Evolutionary conservation across 37 sponge, comb jelly and placozoan genomes (phyloP), one percentile per base, ranked within the genome.

Genomic region (Lycopodina hypogea): DNA sequence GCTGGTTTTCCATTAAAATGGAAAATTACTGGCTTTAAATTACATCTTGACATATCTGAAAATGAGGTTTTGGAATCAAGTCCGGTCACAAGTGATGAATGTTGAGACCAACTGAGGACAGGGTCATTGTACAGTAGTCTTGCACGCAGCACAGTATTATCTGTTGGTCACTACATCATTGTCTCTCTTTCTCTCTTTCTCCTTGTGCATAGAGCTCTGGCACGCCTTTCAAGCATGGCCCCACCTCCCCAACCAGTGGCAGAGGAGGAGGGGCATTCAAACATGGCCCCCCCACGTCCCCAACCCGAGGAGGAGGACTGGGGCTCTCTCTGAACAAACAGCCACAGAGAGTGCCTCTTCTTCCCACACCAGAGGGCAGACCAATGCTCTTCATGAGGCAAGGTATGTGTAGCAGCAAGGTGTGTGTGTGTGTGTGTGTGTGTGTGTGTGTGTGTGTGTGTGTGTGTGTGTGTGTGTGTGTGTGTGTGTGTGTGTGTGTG

Each of bases 341-440:
- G 42, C 52, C 42, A 6, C 81, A 72, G 59, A 33, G 81, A 60
- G 81, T 57, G 56, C 81, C 81, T 36, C 72, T 81, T 22, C 81
- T 81, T 30, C 81, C 81, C 40, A 81, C 71, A 18, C 81, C 81
- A 60, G 81, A 81, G n/a, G 61, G 23, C 45, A 6, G 26, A 48
- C 68, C 68, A 3, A 34, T 36, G 21, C 71, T n/a, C 37, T 70
- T 24, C 45, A 48, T 45, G 71, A 70, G 71, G 41, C 71, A 70
- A 70, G 50, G 71, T 70, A 39, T 24, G 34, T 32, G 48, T 45
- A n/a, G n/a, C n/a, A n/a, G n/a, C 24, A 52, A 18, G 53, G 53
- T 52, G 53, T 11, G 53, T 15, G 11, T 52, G 11, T 18, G 15
- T 52, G 15, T 18, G 53, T 18, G 61, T 60, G 19, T 60, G 6